Base-by-base conservation (phyloP, 2,113 vertebrate genomes). In the Piprites chloris region DNA sequence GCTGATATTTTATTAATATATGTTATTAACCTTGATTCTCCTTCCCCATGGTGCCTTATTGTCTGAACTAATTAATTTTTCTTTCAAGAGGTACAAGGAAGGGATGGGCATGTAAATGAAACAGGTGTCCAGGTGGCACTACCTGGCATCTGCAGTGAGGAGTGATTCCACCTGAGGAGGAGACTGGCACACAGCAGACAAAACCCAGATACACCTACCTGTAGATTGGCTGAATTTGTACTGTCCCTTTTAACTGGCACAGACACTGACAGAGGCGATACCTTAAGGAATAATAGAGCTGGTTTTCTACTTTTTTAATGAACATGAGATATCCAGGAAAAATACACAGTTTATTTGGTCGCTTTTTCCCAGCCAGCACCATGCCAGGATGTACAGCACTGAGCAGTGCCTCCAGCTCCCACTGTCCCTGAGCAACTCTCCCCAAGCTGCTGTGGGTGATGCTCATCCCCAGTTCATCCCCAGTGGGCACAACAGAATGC, bases 11-110 rank as follows among this genome's bases (percentile, higher is more conserved):
- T 97, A 96, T 96, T 96, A 94, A 97, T 96, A 81, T 32, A 39
- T 49, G 75, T 93, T 94, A 93, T 95, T 97, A 96, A 96, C 95
- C 90, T 96, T 96, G 87, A 88, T 94, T 90, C 93, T 95, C 95
- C 92, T 95, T 97, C 95, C 88, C 90, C 12, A 26, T 5, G 56
- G 87, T 93, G 76, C 85, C 94, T 93, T 92, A 90, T 96, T 88
- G 86, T 94, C 88, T 84, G 83, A 94, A 86, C 79, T 96, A 96
- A 96, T 96, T 93, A 94, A 94, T 92, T 90, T 72, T 80, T 86
- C 90, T 67, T 86, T 52, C 79, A 66, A 44, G 75, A 58, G 23
- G 30, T 66, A 9, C 42, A 28, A 27, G 79, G 86, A 62, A 89
- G 56, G 58, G 67, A 17, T 27, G 39, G 78, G 78, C 46, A 44